These are phyloP conservation scores for Cygnus buccinator DNA, from an alignment of 2,113 vertebrate genomes.

Conservation along the genomic window DNA sequence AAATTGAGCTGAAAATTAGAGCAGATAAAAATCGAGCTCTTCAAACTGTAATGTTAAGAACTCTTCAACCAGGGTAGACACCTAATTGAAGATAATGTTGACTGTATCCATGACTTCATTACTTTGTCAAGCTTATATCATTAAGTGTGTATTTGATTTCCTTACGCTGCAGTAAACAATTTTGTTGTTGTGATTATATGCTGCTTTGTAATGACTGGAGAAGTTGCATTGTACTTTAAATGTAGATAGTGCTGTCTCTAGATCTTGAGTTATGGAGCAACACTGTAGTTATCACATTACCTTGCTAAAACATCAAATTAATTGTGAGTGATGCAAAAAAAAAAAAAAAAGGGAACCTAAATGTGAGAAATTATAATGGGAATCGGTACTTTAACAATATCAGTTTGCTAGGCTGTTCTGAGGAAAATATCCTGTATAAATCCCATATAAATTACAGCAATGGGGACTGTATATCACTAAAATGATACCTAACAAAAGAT, in stretches of 20 bases:
- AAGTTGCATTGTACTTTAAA: not conserved
- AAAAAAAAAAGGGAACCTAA: not conserved
- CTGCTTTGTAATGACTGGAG: not conserved
- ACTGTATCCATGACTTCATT: not conserved
- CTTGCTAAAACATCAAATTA: slow-evolving; percentile 16
- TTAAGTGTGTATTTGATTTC: not conserved
- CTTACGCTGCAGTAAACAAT: not conserved
- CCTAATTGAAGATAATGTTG: slow-evolving; percentile 22
- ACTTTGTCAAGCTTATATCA: not conserved
- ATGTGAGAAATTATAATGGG: not conserved
- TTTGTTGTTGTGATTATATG: not conserved
- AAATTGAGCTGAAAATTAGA: slow-evolving; percentile 56
- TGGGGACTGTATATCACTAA: not conserved
- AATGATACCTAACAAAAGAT: not conserved
- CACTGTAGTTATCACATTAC: not conserved
- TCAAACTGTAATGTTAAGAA: not conserved
- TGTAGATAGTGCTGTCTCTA: not conserved
- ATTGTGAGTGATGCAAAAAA: not conserved
- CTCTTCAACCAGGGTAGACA: not conserved
- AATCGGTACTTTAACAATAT: not conserved
- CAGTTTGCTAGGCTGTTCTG: not conserved
- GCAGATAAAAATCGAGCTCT: slow-evolving; percentile 16
- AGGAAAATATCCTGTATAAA: not conserved
- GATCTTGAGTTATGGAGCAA: not conserved
- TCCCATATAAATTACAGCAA: not conserved